Evolutionary conservation across 1,140 invertebrate species (phyloP).

Genomic region (Drosophila kohkoa): DNA sequence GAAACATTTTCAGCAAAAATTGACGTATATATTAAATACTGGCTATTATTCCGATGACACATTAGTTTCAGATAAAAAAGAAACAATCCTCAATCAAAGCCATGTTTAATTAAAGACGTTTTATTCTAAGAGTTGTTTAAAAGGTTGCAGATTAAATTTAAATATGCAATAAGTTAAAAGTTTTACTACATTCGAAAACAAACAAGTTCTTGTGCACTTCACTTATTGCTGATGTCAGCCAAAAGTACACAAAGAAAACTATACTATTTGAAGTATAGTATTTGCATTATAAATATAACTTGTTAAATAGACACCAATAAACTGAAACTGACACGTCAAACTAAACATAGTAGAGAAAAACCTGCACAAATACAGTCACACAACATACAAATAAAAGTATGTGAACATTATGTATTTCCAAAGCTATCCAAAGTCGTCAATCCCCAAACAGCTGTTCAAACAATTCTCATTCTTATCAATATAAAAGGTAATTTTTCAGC

Average conservation of each 20-base stretch:
- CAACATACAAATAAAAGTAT: neutral
- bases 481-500: slow-evolving; percentile 21
- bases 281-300: neutral
- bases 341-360: neutral
- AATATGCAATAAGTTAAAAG: no score
- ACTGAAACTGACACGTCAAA: slow-evolving; percentile 8
- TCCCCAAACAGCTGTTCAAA: slow-evolving; percentile 20
- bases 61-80: no score
- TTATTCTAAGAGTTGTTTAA: no score
- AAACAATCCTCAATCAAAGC: no score
- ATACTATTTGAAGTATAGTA: neutral
- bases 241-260: neutral
- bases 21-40: no score
- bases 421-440: neutral
- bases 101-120: no score
- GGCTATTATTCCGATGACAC: no score
- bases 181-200: no score
- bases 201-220: neutral
- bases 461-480: neutral
- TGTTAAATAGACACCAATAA: neutral
- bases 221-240: neutral
- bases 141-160: no score
- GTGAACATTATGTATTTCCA: neutral
- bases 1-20: no score
- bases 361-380: slow-evolving; percentile 7